These are phyloP conservation scores for Gymnocypris eckloni DNA, from an alignment of 2,797 vertebrate species.

Conservation along the genomic window DNA sequence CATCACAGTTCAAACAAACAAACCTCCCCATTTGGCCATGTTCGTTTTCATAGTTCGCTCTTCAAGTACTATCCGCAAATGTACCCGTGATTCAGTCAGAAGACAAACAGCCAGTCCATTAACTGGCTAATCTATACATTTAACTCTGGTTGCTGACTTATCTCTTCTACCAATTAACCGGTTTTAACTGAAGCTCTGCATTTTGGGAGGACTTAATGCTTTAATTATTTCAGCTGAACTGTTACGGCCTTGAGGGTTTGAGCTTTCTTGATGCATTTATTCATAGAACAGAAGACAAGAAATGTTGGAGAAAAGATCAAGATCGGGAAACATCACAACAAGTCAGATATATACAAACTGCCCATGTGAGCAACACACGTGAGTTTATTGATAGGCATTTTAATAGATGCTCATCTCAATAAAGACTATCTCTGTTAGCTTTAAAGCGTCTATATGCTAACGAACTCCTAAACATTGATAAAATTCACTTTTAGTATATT, in stretches of 20 bases:
- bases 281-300: slow-evolving; percentile 4
- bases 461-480: background rate
- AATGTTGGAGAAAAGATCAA: background rate
- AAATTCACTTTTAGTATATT: background rate
- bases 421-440: background rate
- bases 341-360: background rate
- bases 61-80: slow-evolving; percentile 23
- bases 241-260: background rate
- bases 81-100: slow-evolving; percentile 21
- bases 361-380: background rate
- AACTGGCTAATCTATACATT: slow-evolving; percentile 50
- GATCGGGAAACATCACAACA: background rate
- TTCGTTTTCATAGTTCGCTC: slow-evolving; percentile 2
- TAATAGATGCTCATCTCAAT: background rate
- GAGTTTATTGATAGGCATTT: background rate
- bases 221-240: slow-evolving; percentile 35
- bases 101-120: slow-evolving; percentile 45
- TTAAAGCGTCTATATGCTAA: background rate
- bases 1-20: slow-evolving; percentile 39
- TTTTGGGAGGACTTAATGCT: slow-evolving; percentile 23
- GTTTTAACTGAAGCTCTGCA: slow-evolving; percentile 46
- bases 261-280: background rate
- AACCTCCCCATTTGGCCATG: slow-evolving; percentile 19
- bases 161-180: slow-evolving; percentile 38
- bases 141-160: slow-evolving; percentile 54